These are phyloP conservation scores for Globia sparganii DNA, from an alignment of 2,888 invertebrate genomes.

Conservation along the genomic window DNA sequence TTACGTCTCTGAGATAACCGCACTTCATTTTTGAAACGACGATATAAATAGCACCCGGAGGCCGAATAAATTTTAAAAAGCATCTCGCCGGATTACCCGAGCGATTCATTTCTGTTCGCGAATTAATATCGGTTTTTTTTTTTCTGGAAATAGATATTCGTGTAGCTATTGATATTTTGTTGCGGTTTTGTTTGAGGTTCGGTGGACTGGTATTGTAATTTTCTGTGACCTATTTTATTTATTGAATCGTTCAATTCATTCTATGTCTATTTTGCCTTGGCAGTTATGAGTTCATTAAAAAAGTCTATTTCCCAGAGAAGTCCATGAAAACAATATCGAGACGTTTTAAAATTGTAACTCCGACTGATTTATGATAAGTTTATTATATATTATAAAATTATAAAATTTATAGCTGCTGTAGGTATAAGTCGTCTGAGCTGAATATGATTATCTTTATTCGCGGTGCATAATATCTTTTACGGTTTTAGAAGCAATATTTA, in stretches of 20 bases:
- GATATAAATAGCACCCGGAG: conserved; percentile 88
- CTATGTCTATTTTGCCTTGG: too few relatives aligned
- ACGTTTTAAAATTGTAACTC: not conserved
- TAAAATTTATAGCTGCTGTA: conserved; percentile 37
- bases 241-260: conserved; percentile 17
- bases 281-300: not conserved
- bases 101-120: conserved; percentile 67
- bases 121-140: conserved; percentile 66
- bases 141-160: conserved; percentile 58
- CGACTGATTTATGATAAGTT: conserved; percentile 26
- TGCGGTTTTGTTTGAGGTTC: conserved; percentile 27
- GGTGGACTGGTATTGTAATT: conserved; percentile 18
- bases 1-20: conserved; percentile 87
- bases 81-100: conserved; percentile 74
- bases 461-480: not conserved
- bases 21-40: conserved; percentile 89
- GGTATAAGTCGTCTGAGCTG: conserved; percentile 10
- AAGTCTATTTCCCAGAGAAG: not conserved
- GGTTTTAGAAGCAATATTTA: not conserved
- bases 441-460: conserved; percentile 24
- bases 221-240: conserved; percentile 1
- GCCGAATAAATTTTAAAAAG: conserved; percentile 89
- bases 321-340: not conserved
- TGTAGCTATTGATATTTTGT: conserved; percentile 52
- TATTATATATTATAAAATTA: conserved; percentile 28